A percentile compares a stretch with the other conserved stretches of the same genome.
These are phyloP conservation scores for Syndactyla subalaris DNA, from an alignment of 2,797 vertebrate species.

Conservation along the genomic window DNA sequence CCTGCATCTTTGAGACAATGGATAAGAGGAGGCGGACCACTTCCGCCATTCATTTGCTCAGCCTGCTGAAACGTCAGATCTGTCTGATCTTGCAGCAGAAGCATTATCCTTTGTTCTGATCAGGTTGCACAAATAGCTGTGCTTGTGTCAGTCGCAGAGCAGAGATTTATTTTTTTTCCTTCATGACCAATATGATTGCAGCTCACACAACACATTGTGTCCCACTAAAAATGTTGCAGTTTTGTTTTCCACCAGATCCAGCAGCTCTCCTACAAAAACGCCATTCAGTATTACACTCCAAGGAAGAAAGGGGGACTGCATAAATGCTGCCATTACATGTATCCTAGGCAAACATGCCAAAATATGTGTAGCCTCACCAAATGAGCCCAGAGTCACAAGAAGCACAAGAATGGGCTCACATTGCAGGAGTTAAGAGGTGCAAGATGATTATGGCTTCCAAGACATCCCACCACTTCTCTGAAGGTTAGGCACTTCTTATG, in stretches of 20 bases:
- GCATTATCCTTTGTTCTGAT: slow-evolving; percentile 64
- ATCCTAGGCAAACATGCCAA: background rate
- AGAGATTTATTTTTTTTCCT: background rate
- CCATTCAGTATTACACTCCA: background rate
- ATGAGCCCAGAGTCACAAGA: background rate
- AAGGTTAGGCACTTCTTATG: background rate
- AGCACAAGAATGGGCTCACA: background rate
- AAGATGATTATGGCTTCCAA: background rate
- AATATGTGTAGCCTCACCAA: background rate
- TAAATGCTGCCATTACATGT: background rate
- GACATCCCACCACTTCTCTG: background rate
- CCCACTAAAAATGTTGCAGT: background rate
- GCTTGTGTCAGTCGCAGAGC: slow-evolving; percentile 23
- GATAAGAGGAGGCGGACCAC: slow-evolving; percentile 50
- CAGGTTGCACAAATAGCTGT: slow-evolving; percentile 53
- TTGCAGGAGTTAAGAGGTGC: background rate
- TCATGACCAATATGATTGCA: background rate
- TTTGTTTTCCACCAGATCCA: background rate
- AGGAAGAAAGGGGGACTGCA: background rate
- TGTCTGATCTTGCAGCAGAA: slow-evolving; percentile 45
- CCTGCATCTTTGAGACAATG: slow-evolving; percentile 55
- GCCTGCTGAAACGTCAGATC: slow-evolving; percentile 61
- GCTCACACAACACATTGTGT: background rate
- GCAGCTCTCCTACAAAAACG: background rate
- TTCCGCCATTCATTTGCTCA: slow-evolving; percentile 51